phyloP scores from a whole-genome alignment of 2,888 invertebrate genomes.

The Heliothis peltigera region DNA sequence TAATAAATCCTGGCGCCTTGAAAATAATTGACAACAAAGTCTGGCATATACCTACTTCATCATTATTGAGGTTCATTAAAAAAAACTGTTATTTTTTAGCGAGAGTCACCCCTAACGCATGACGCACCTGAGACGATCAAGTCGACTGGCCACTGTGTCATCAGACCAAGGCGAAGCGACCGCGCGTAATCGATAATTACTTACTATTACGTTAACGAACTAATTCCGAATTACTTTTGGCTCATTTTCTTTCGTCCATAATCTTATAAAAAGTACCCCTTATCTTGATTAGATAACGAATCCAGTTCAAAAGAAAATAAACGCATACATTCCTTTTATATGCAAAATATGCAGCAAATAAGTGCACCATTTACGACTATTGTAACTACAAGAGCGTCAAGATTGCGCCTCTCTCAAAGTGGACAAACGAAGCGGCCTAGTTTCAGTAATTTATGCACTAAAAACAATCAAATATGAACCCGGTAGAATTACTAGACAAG shows the following conservation, averaged over 20 bases:
- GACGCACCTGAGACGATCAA: conserved; percentile 63
- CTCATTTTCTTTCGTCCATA: conserved; percentile 9
- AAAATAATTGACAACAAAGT: too few species aligned
- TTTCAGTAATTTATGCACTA: conserved; percentile 49
- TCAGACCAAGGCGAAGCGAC: conserved; percentile 74
- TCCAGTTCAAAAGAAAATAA: too few species aligned
- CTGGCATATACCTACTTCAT: too few species aligned
- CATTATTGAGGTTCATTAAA: too few species aligned
- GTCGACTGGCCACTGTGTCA: conserved; percentile 80
- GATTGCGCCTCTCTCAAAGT: conserved; percentile 20
- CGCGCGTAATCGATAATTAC: conserved; percentile 68
- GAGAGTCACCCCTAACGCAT: conserved; percentile 69
- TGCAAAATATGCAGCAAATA: background rate
- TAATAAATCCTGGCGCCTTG: too few species aligned
- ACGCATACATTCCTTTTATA: too few species aligned
- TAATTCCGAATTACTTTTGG: conserved; percentile 37
- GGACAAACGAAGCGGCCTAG: conserved; percentile 37
- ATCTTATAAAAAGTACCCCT: background rate
- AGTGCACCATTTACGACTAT: background rate
- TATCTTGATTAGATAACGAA: background rate
- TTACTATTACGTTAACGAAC: conserved; percentile 58
- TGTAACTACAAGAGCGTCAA: background rate
- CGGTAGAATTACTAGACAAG: conserved; percentile 32
- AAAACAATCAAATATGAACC: conserved; percentile 55
- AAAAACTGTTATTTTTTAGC: background rate